These are phyloP conservation scores for Hirundichthys speculiger DNA, from an alignment of 2,113 vertebrate species.

Conservation along the genomic window DNA sequence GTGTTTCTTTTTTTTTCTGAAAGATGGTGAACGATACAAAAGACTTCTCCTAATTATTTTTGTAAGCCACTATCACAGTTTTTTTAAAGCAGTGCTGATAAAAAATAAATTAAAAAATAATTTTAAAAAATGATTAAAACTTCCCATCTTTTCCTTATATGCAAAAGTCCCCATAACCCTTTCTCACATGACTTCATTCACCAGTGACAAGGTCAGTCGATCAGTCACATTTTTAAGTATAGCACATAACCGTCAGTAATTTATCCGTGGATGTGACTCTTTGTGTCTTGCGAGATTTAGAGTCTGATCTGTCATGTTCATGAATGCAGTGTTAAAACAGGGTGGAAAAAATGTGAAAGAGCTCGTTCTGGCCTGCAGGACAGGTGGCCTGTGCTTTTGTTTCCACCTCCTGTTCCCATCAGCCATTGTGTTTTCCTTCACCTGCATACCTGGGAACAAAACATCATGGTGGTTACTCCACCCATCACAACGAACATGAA, in stretches of 20 bases:
- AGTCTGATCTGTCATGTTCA: background rate
- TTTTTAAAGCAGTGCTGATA: no score
- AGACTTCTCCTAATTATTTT: no score
- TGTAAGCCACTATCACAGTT: no score
- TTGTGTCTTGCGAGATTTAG: background rate
- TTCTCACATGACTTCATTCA: constrained; percentile 16
- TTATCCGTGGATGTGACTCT: constrained; percentile 7
- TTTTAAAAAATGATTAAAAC: background rate
- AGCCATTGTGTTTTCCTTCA: constrained; percentile 36
- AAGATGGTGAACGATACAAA: no score
- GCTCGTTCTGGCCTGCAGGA: constrained; percentile 55
- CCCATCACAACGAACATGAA: constrained; percentile 37
- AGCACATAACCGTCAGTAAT: background rate
- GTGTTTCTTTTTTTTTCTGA: no score
- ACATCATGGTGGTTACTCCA: constrained; percentile 32
- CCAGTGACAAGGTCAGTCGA: background rate
- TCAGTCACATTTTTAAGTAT: background rate
- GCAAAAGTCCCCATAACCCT: background rate
- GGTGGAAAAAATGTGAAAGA: constrained; percentile 63
- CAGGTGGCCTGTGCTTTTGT: constrained; percentile 41
- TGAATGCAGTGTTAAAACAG: background rate
- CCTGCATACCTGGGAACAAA: constrained; percentile 63
- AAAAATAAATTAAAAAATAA: background rate
- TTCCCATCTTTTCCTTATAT: background rate
- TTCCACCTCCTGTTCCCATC: constrained; percentile 38